A percentile compares a stretch with the other conserved stretches of the same genome.
Evolutionary conservation across 2,888 invertebrate genomes (phyloP).

Genomic region (Calameuta pallipes): DNA sequence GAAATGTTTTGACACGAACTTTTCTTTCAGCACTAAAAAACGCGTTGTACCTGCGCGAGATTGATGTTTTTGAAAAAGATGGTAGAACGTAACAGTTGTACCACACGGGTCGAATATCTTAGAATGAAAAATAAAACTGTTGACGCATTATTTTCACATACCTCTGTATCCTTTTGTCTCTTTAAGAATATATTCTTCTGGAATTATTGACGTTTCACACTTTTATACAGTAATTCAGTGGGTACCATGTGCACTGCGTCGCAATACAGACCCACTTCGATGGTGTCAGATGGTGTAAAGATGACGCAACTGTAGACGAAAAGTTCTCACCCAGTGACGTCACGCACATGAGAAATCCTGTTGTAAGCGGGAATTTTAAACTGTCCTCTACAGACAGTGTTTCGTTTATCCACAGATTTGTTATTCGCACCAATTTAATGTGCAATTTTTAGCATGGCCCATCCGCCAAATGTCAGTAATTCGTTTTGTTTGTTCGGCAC

Average conservation of each 20-base stretch:
- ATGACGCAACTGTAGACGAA: constrained; percentile 41
- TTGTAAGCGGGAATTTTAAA: not conserved
- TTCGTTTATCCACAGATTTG: not conserved
- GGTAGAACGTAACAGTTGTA: not conserved
- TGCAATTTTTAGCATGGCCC: too few species aligned
- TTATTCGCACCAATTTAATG: not conserved
- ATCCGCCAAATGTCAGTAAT: too few species aligned
- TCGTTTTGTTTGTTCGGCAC: too few species aligned
- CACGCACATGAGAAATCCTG: not conserved
- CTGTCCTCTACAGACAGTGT: not conserved
- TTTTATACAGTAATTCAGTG: constrained; percentile 17
- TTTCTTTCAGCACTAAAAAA: not conserved
- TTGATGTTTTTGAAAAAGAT: not conserved
- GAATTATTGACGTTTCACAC: constrained; percentile 19
- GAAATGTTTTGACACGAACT: not conserved
- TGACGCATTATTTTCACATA: not conserved
- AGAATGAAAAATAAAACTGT: not conserved
- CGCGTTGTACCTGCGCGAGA: not conserved
- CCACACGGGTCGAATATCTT: not conserved
- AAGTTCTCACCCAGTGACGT: not conserved
- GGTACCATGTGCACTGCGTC: constrained; percentile 32
- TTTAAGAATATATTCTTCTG: constrained; percentile 11
- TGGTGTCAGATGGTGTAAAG: constrained; percentile 41
- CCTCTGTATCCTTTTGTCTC: constrained; percentile 11
- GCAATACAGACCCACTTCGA: constrained; percentile 30